These are phyloP conservation scores for Nephrotoma appendiculata DNA, from an alignment of 2,888 invertebrate species.

Conservation along the genomic window DNA sequence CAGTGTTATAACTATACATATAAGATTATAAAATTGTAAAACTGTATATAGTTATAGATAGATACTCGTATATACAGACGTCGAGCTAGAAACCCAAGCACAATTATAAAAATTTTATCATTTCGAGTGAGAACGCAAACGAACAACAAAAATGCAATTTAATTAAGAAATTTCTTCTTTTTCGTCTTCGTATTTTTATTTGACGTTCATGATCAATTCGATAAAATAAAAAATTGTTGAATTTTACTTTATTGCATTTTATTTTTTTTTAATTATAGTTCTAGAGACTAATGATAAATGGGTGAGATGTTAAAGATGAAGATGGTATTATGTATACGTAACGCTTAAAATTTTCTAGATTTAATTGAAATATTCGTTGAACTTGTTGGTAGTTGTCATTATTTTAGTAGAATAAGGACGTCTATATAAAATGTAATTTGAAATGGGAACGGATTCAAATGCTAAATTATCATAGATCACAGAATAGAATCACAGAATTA, in stretches of 20 bases:
- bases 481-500: no score
- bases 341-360: not conserved
- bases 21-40: not conserved
- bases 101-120: not conserved
- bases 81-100: not conserved
- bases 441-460: no score
- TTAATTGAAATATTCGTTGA: not conserved
- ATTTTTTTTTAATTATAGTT: not conserved
- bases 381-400: not conserved
- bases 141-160: not conserved
- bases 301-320: not conserved
- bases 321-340: not conserved
- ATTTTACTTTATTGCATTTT: not conserved
- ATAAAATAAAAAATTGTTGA: not conserved
- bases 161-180: not conserved
- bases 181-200: not conserved
- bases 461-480: no score
- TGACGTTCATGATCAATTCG: not conserved
- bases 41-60: no score
- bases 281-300: not conserved
- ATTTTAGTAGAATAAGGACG: not conserved
- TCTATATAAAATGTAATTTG: not conserved
- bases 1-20: not conserved
- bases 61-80: not conserved
- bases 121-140: not conserved